Percentiles rank a stretch among this genome's conserved stretches.
These are phyloP conservation scores for Microcebus ravelobensis DNA, from an alignment of 2,113 vertebrate genomes.

Conservation along the genomic window DNA sequence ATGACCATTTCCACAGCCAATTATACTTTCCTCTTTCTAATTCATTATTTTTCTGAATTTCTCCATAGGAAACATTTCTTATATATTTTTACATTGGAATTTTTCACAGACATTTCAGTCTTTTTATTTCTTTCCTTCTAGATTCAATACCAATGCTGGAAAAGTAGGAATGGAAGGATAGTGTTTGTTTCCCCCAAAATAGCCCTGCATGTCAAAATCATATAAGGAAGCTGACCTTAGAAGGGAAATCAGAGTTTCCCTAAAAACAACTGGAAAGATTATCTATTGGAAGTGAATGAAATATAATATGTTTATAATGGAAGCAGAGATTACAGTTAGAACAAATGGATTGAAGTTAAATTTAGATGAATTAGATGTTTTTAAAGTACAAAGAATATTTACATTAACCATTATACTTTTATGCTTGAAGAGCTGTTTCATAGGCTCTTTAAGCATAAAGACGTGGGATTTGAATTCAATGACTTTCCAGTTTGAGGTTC, in stretches of 20 bases:
- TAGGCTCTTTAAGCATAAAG: slow-evolving; percentile 4
- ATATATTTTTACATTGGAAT: neutral
- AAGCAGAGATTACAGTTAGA: neutral
- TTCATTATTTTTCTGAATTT: slow-evolving; percentile 42
- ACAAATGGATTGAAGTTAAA: slow-evolving; percentile 14
- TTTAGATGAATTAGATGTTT: neutral
- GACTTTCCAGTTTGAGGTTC: neutral
- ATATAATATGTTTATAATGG: neutral
- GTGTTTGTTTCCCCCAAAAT: neutral
- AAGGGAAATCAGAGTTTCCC: neutral
- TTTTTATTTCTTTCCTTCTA: slow-evolving; percentile 34
- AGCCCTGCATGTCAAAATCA: neutral
- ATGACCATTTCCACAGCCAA: neutral
- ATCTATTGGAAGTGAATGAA: neutral
- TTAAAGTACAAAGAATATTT: neutral
- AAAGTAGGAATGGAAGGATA: neutral
- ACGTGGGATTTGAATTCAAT: neutral
- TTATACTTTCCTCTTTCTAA: neutral
- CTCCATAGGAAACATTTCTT: slow-evolving; percentile 27
- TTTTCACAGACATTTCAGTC: neutral
- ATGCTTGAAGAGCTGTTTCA: neutral
- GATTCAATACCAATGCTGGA: neutral
- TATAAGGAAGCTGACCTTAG: neutral
- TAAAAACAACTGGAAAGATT: slow-evolving; percentile 31
- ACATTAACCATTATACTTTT: neutral